These are phyloP conservation scores for Nerophis lumbriciformis DNA, from an alignment of 2,113 vertebrate species.

Conservation along the genomic window DNA sequence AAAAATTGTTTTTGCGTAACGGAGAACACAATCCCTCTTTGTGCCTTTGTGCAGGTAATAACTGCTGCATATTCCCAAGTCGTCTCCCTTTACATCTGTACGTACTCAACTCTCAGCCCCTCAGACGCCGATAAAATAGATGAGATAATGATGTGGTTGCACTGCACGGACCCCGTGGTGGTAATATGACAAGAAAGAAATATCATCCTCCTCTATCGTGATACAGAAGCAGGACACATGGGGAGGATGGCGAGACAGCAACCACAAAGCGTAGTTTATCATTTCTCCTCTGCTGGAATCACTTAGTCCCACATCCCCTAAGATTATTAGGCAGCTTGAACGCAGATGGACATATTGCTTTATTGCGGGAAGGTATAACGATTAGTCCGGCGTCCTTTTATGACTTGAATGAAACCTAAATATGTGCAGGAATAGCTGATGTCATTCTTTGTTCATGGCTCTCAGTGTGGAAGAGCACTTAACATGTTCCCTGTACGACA, in stretches of 20 bases:
- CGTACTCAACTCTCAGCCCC: not conserved
- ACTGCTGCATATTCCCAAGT: conserved; percentile 1
- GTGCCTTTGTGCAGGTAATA: not conserved
- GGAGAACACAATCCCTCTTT: not conserved
- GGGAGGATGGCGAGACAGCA: conserved; percentile 14
- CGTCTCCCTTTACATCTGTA: conserved; percentile 1
- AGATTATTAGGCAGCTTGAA: conserved; percentile 13
- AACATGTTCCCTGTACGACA: not conserved
- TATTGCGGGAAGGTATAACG: conserved; percentile 15
- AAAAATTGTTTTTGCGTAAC: not conserved
- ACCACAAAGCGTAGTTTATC: conserved; percentile 25
- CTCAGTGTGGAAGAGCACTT: not conserved
- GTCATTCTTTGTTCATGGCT: not conserved
- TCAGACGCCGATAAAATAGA: conserved; percentile 1
- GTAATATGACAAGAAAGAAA: conserved; percentile 4
- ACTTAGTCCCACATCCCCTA: conserved; percentile 11
- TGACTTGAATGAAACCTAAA: conserved; percentile 1
- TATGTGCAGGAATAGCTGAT: conserved; percentile 2
- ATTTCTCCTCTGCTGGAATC: conserved; percentile 20
- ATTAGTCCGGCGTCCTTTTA: conserved; percentile 14
- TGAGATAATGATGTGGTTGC: conserved; percentile 1
- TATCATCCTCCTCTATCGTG: conserved; percentile 15
- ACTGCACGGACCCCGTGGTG: conserved; percentile 3
- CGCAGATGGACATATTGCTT: conserved; percentile 8
- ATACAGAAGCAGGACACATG: conserved; percentile 14